Percentiles rank a stretch among this genome's conserved stretches.
These are phyloP conservation scores for Brotogeris chrysoptera DNA, from an alignment of 2,797 vertebrate genomes.

Conservation along the genomic window DNA sequence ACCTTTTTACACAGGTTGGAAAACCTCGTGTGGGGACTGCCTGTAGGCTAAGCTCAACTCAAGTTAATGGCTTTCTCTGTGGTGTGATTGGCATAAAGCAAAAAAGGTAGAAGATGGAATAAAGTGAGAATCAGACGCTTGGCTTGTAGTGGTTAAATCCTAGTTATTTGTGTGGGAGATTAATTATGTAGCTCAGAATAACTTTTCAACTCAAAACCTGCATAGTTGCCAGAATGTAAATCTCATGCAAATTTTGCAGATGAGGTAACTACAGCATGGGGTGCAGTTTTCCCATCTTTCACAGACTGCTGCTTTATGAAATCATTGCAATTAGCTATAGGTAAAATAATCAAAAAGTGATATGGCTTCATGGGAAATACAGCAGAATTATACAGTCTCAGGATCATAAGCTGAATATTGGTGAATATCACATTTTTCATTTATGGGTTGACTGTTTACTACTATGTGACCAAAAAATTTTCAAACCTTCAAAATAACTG, in stretches of 20 bases:
- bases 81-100: background rate
- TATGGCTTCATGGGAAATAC: background rate
- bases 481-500: background rate
- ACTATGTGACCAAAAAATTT: background rate
- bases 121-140: background rate
- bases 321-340: background rate
- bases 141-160: background rate
- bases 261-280: background rate
- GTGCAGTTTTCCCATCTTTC: background rate
- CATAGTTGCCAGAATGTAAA: background rate
- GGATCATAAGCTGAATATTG: background rate
- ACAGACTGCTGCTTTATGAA: background rate
- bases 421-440: background rate
- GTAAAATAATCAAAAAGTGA: background rate
- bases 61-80: background rate
- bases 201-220: background rate
- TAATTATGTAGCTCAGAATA: background rate
- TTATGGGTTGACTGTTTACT: background rate
- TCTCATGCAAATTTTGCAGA: background rate
- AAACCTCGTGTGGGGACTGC: background rate
- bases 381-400: background rate
- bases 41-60: background rate
- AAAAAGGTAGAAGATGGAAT: background rate
- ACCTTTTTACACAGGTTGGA: background rate
- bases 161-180: background rate